These are phyloP conservation scores for Galleria mellonella DNA, from an alignment of 1,140 invertebrate genomes.

Conservation along the genomic window DNA sequence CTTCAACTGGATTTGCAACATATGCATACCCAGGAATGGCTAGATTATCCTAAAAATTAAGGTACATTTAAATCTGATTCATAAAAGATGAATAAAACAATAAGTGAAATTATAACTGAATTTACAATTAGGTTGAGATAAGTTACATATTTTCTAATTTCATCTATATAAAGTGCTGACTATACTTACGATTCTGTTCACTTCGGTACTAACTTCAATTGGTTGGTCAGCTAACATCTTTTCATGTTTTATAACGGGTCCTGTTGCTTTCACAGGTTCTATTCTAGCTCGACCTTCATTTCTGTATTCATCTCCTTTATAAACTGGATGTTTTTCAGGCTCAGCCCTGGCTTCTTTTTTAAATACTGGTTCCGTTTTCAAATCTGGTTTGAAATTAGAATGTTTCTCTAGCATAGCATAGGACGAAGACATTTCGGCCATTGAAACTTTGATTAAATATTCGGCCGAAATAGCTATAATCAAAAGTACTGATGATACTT, in stretches of 20 bases:
- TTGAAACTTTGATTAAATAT: no score
- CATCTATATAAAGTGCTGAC: no score
- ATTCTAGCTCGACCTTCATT: conserved; percentile 38
- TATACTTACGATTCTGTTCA: conserved; percentile 47
- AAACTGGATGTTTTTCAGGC: conserved; percentile 39
- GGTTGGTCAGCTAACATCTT: conserved; percentile 53
- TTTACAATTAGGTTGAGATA: no score
- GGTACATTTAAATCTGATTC: no score
- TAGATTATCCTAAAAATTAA: conserved; percentile 40
- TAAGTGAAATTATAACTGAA: no score
- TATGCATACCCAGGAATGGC: conserved; percentile 29
- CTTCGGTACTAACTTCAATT: conserved; percentile 20
- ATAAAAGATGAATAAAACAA: no score
- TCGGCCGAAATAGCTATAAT: conserved; percentile 16
- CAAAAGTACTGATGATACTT: conserved; percentile 13
- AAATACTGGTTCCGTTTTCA: conserved; percentile 20
- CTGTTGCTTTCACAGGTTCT: conserved; percentile 34
- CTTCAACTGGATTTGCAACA: conserved; percentile 30
- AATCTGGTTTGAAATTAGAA: conserved; percentile 26
- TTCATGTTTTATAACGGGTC: conserved; percentile 40
- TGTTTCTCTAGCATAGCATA: conserved; percentile 31
- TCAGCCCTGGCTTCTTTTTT: conserved; percentile 32
- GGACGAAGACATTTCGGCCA: conserved; percentile 42
- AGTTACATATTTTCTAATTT: no score
- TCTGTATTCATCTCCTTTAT: conserved; percentile 33